These are phyloP conservation scores for Entomyzon cyanotis DNA, from an alignment of 2,113 vertebrate genomes.

Conservation along the genomic window DNA sequence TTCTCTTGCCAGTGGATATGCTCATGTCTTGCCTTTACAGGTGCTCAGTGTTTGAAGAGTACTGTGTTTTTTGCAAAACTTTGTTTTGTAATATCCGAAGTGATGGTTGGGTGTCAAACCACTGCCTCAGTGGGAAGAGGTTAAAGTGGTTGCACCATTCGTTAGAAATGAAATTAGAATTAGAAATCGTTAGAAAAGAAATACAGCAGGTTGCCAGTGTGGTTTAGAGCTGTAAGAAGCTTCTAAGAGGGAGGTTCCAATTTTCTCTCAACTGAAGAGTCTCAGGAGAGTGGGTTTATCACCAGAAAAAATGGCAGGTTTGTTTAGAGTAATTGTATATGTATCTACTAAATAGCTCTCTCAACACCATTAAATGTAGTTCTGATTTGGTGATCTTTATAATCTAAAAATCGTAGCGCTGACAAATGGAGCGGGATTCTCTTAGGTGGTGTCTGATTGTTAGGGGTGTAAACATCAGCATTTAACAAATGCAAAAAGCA, in stretches of 20 bases:
- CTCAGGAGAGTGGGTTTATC: background rate
- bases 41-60: background rate
- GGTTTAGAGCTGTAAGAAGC: background rate
- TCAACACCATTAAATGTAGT: background rate
- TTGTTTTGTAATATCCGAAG: background rate
- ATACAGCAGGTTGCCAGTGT: background rate
- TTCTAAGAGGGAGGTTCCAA: background rate
- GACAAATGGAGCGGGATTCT: background rate
- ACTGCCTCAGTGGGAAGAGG: background rate
- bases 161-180: background rate
- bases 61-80: background rate
- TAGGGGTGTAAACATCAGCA: background rate
- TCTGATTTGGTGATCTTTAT: background rate
- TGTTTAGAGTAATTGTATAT: background rate
- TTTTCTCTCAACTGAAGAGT: background rate
- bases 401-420: background rate
- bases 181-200: background rate
- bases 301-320: background rate
- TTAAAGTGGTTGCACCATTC: background rate
- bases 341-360: background rate
- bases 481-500: background rate
- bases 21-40: background rate
- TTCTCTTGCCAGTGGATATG: background rate
- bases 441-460: background rate
- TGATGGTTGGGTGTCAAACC: fast-evolving